Percentiles rank a stretch among this genome's conserved stretches.
phyloP scores from a whole-genome alignment of 1,140 invertebrate species.

The Dreissena rostriformis region DNA sequence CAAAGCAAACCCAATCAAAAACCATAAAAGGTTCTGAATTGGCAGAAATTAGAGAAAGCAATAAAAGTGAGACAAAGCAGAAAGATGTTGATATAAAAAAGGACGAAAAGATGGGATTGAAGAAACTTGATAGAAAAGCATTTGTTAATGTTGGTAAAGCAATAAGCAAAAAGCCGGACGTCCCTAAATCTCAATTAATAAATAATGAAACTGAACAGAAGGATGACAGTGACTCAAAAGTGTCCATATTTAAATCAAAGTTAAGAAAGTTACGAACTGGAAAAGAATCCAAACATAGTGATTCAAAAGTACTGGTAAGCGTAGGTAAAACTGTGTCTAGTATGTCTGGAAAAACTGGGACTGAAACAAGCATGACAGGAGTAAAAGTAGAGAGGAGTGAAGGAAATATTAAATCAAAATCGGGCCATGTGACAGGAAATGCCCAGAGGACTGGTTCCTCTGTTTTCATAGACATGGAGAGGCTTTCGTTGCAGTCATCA shows the following conservation, averaged over 20 bases:
- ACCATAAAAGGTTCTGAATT: neutral
- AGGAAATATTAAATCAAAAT: neutral
- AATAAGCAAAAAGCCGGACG: neutral
- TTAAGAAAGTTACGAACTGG: conserved; percentile 18
- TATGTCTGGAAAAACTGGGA: neutral
- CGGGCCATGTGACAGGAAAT: conserved; percentile 10
- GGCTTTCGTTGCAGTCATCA: conserved; percentile 12
- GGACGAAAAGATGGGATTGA: neutral
- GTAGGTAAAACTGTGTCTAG: neutral
- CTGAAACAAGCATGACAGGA: neutral
- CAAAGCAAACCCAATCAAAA: too few relatives aligned
- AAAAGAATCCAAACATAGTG: neutral
- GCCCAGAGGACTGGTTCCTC: conserved; percentile 21
- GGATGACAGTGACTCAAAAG: conserved; percentile 21
- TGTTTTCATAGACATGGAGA: conserved; percentile 48
- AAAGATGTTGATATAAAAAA: neutral
- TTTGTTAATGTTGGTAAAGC: conserved; percentile 48
- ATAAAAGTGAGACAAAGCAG: neutral
- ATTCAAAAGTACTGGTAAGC: neutral
- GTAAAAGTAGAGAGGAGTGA: neutral
- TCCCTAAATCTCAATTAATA: neutral
- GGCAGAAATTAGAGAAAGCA: neutral
- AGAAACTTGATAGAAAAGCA: conserved; percentile 30
- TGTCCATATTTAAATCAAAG: conserved; percentile 15
- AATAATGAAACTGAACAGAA: neutral